Percentiles rank a stretch among this genome's conserved stretches.
phyloP scores from a whole-genome alignment of 2,888 invertebrate genomes.

The Latrodectus elegans region DNA sequence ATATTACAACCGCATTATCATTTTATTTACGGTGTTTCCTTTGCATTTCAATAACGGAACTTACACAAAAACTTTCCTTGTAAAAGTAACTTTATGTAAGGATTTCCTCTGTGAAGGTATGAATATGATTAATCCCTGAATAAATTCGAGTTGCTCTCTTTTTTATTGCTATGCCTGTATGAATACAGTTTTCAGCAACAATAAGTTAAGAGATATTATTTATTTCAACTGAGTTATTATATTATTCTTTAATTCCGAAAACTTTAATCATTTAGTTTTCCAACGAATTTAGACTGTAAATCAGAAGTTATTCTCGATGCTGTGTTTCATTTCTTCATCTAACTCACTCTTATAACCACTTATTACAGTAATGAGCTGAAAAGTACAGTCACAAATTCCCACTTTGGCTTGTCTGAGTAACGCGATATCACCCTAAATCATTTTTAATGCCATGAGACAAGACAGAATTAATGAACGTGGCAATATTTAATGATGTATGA shows the following conservation, averaged over 20 bases:
- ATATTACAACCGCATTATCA: not conserved
- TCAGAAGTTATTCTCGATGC: not conserved
- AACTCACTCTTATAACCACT: conserved; percentile 30
- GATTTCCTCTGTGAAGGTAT: no score
- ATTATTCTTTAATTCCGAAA: not conserved
- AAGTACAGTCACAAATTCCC: conserved; percentile 26
- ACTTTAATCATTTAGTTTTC: conserved; percentile 3
- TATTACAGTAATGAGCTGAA: conserved; percentile 58
- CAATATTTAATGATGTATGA: conserved; percentile 50
- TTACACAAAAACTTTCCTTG: no score
- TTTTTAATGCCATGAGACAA: conserved; percentile 30
- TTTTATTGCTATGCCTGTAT: not conserved
- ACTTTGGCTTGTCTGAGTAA: conserved; percentile 6
- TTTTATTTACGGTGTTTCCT: not conserved
- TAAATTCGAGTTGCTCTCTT: not conserved
- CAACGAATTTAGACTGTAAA: conserved; percentile 1
- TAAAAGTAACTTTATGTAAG: no score
- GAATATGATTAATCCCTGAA: no score
- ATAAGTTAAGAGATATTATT: not conserved
- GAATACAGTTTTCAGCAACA: not conserved
- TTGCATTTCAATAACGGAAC: no score
- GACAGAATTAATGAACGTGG: conserved; percentile 62
- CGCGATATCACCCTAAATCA: conserved; percentile 45
- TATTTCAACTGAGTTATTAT: conserved; percentile 1
- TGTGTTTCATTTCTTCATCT: conserved; percentile 25